phyloP scores from a whole-genome alignment of 2,113 vertebrate genomes.

The Typhlomys cinereus region DNA sequence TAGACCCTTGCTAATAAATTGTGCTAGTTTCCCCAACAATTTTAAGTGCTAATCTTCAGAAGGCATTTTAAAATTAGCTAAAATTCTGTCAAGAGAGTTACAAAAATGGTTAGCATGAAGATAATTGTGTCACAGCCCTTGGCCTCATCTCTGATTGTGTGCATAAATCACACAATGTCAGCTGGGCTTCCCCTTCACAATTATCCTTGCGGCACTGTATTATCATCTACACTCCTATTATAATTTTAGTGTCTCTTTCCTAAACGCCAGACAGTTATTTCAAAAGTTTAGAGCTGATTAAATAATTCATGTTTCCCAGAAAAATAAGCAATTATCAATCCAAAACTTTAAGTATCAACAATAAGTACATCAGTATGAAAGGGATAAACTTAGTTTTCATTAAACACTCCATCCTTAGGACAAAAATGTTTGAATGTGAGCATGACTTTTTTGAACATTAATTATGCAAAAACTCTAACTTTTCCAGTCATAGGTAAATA shows the following conservation, averaged over 20 bases:
- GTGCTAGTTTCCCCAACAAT: slow-evolving; percentile 90
- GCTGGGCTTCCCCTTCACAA: slow-evolving; percentile 90
- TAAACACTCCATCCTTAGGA: not conserved
- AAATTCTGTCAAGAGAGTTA: slow-evolving; percentile 91
- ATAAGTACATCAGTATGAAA: slow-evolving; percentile 71
- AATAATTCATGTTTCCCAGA: slow-evolving; percentile 79
- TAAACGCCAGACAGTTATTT: slow-evolving; percentile 82
- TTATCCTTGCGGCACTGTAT: slow-evolving; percentile 86
- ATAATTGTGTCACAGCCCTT: slow-evolving; percentile 91
- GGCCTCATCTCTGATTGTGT: slow-evolving; percentile 90
- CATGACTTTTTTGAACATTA: slow-evolving; percentile 32
- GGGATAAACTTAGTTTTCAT: slow-evolving; percentile 6
- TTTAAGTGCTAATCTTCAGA: slow-evolving; percentile 90
- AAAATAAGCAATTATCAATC: slow-evolving; percentile 73
- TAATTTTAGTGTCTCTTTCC: slow-evolving; percentile 83
- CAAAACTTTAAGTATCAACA: slow-evolving; percentile 70
- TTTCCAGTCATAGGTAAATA: not conserved
- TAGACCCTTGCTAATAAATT: slow-evolving; percentile 92
- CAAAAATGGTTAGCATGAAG: slow-evolving; percentile 90
- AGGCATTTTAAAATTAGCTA: slow-evolving; percentile 91
- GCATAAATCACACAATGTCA: slow-evolving; percentile 90
- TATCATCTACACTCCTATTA: slow-evolving; percentile 84
- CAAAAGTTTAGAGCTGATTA: slow-evolving; percentile 83
- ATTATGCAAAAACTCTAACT: not conserved
- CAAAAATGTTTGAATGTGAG: slow-evolving; percentile 20